Conservation (phyloP, 2,797 vertebrate species). For the Spinus olivaceus region DNA sequence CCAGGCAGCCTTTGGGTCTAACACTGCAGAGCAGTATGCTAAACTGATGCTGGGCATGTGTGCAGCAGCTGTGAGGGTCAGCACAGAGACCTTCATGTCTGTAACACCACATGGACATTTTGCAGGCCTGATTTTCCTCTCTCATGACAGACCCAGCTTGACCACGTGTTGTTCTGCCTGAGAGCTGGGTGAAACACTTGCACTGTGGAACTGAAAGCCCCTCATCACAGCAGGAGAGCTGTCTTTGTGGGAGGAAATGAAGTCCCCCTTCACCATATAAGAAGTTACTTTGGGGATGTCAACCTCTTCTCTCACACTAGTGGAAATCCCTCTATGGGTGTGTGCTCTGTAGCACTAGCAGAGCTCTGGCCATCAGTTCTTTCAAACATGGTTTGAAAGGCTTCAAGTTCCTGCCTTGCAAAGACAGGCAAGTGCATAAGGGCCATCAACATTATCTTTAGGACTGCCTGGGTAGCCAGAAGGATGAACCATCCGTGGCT, state of each 20-base stretch:
- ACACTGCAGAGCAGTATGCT: not conserved
- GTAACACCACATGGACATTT: not conserved
- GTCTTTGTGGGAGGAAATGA: not conserved
- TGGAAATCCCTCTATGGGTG: not conserved
- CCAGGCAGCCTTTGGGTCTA: not conserved
- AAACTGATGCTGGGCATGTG: not conserved
- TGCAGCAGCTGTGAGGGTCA: constrained; percentile 34
- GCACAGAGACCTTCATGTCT: not conserved
- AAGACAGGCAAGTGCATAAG: not conserved
- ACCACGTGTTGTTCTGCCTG: rapidly evolving
- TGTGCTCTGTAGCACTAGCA: not conserved
- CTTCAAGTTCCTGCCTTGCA: not conserved
- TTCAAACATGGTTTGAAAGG: not conserved
- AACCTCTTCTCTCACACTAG: not conserved
- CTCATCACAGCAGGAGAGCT: not conserved
- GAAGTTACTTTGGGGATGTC: not conserved
- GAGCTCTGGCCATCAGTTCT: not conserved
- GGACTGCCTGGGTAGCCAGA: not conserved
- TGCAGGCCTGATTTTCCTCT: not conserved
- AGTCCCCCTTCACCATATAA: rapidly evolving
- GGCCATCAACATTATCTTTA: not conserved
- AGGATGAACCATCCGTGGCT: not conserved
- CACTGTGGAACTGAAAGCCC: not conserved
- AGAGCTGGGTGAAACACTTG: rapidly evolving
- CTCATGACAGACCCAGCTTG: not conserved